Evolutionary conservation across 1,140 invertebrate species (phyloP).

Genomic region (Coelopa frigida): DNA sequence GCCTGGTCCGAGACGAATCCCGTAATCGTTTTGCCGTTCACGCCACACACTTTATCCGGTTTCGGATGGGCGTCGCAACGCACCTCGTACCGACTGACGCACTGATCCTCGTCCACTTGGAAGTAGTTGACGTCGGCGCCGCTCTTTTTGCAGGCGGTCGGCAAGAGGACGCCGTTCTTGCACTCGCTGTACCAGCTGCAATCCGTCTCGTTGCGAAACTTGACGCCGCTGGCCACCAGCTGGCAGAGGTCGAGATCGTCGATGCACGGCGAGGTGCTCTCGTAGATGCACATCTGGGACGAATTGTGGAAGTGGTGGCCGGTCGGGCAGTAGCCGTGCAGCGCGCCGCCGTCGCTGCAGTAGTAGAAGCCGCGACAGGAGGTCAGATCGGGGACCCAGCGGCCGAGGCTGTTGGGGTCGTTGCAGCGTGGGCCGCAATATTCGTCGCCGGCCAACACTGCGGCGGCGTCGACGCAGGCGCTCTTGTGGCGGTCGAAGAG

Average conservation of each 20-base stretch:
- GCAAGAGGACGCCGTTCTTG: slow-evolving; percentile 9
- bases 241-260: slow-evolving; percentile 33
- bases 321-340: slow-evolving; percentile 14
- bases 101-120: slow-evolving; percentile 19
- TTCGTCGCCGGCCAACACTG: slow-evolving; percentile 4
- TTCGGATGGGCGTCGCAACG: slow-evolving; percentile 23
- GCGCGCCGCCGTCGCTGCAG: slow-evolving; percentile 18
- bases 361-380: slow-evolving; percentile 27
- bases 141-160: slow-evolving; percentile 11
- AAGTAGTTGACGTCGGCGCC: slow-evolving; percentile 20
- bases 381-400: slow-evolving; percentile 28
- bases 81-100: slow-evolving; percentile 14
- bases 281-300: slow-evolving; percentile 19
- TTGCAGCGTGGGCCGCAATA: slow-evolving; percentile 28
- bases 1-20: slow-evolving; percentile 21
- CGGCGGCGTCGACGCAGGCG: slow-evolving; percentile 17
- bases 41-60: slow-evolving; percentile 1
- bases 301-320: slow-evolving; percentile 25
- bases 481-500: slow-evolving; percentile 16
- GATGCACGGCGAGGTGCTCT: slow-evolving; percentile 20
- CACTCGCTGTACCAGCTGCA: slow-evolving; percentile 30
- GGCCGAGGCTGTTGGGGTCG: slow-evolving; percentile 14
- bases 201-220: slow-evolving; percentile 25
- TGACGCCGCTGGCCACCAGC: slow-evolving; percentile 19
- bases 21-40: background rate